Evolutionary conservation across 64 coral and sea anemone species (phyloP).

Genomic region (Actinia equina): DNA sequence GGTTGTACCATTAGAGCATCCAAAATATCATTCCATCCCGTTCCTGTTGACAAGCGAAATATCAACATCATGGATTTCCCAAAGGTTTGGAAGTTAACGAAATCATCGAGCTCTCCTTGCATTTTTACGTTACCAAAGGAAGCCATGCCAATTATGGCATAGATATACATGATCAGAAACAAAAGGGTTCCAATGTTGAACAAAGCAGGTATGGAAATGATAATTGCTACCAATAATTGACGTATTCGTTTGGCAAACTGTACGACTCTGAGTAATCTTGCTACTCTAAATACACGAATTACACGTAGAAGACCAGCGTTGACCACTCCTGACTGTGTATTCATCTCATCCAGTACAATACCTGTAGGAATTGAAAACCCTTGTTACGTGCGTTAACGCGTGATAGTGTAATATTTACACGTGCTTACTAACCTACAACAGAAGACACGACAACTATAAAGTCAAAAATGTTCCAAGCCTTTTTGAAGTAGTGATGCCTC

Average conservation of each 20-base stretch:
- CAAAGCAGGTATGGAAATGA: constrained; percentile 80
- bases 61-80: constrained; percentile 63
- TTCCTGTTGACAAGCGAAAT: constrained; percentile 78
- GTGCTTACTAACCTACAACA: constrained; percentile 61
- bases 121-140: constrained; percentile 68
- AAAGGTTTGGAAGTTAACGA: constrained; percentile 84
- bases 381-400: neutral
- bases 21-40: constrained; percentile 86
- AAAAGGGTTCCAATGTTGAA: constrained; percentile 88
- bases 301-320: constrained; percentile 83
- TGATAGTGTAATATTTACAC: neutral
- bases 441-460: constrained; percentile 76
- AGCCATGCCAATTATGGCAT: constrained; percentile 88
- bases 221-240: constrained; percentile 70
- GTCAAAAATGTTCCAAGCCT: constrained; percentile 88
- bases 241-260: constrained; percentile 93
- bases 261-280: constrained; percentile 76
- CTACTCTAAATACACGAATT: constrained; percentile 82
- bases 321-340: constrained; percentile 45
- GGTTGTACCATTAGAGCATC: constrained; percentile 69
- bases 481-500: constrained; percentile 74
- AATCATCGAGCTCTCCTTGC: constrained; percentile 63
- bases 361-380: constrained; percentile 25
- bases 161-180: constrained; percentile 81
- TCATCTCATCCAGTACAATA: constrained; percentile 77